Evolutionary conservation across 2,113 vertebrate genomes (phyloP), one percentile per base, ranked within the genome.

Genomic region (Fregetta grallaria): DNA sequence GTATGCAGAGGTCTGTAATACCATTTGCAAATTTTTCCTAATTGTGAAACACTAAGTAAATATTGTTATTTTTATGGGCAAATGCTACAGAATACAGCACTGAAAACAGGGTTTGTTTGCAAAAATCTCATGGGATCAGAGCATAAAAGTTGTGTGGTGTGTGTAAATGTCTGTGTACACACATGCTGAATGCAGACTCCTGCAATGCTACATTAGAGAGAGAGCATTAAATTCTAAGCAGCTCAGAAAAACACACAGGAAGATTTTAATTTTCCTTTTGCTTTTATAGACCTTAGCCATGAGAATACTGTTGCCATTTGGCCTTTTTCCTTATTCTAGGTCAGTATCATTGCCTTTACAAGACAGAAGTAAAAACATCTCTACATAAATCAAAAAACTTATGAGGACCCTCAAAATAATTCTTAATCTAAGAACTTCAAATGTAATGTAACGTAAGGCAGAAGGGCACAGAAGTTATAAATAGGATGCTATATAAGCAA

Each of bases 181-280:
- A 63, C 73, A 34, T 2, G 59, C 13, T 34, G 76, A 87, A 71
- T 3, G 19, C 4, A 34, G 61, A 26, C 29, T 70, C 59, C 75
- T 73, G 36, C 56, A 75, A 21, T 16, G 16, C 42, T 76, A 42
- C 36, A 79, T 36, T 22, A 85, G 34, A 76, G n/a, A 88, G 15
- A 84, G 47, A 79, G 38, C 38, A 91, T 32, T 2, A 36, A 87
- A 65, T 73, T 81, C 23, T 36, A 56, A 59, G 38, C 22, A 25
- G 15, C 44, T 92, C 15, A 45, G 55, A 81, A 93, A 86, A 68
- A 23, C 25, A 82, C 63, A 70, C 2, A 26, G 68, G 72, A 95
- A 94, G 47, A 94, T 94, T 91, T 77, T 75, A 47, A 75, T 91
- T 94, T 91, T 92, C 40, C 30, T 18, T 86, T 89, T 68, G 30